Evolutionary conservation across 2,113 vertebrate species (phyloP), one percentile per base, ranked within the genome.

Genomic region (Stomatorhinus ivindoensis): DNA sequence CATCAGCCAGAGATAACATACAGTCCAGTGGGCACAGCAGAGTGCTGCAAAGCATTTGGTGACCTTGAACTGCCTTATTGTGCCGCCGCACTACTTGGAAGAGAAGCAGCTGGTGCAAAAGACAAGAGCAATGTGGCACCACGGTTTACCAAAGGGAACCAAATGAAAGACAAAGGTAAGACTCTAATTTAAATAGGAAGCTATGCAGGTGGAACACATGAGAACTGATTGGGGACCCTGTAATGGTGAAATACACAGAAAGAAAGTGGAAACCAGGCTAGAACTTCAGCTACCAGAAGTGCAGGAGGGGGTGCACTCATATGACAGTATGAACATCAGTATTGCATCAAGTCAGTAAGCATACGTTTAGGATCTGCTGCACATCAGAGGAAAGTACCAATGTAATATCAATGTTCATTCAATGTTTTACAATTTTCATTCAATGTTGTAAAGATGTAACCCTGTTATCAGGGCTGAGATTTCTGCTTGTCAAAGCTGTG

Each of bases 21-120:
- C 76, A 88, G 46, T 88, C 87, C 21, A 47, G 27, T 88, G 87
- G 27, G 87, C 87, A 50, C 27, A 44, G 76, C 84, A 90, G 89
- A 91, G 1, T 89, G 80, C 86, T 88, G 89, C 87, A 88, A 86
- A 92, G 89, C 91, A 91, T 85, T 92, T 94, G 93, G 93, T 90
- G 93, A 91, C 92, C 93, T 91, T 92, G 91, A 91, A 91, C 91
- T 89, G 92, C n/a, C 91, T 90, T 91, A 89, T 88, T 89, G 87
- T 58, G 90, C 48, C 48, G n/a, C 50, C 80, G 80, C 21, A 50
- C 51, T 31, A 87, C 87, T 69, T 91, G 88, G 86, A 91, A 91
- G 89, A 89, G 87, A 47, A 92, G 93, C 95, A 96, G 95, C 95
- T 95, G 95, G 95, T 90, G 92, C 93, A 94, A 94, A 94, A 94